Conservation (phyloP, 2,797 vertebrate genomes). For the Loris lydekkerianus region DNA sequence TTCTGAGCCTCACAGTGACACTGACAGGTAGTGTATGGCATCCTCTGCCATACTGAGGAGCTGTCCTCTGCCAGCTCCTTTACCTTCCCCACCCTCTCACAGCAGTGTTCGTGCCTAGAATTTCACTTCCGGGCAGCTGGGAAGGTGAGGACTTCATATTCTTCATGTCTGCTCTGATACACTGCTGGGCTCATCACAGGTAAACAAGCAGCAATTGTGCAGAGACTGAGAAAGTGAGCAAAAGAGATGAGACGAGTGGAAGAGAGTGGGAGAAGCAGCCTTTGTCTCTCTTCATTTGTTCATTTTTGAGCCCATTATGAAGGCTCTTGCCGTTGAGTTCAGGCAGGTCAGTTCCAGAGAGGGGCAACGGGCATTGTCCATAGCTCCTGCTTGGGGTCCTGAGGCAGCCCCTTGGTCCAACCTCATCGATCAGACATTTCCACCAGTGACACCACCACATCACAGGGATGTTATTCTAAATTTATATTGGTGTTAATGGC, state of each 20-base stretch:
- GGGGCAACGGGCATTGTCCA: no score
- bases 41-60: no score
- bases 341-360: background rate
- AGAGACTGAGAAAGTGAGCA: background rate
- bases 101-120: background rate
- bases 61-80: background rate
- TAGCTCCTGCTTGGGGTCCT: background rate
- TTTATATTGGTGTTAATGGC: constrained; percentile 16
- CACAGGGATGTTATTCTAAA: background rate
- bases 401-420: background rate
- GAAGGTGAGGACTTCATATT: background rate
- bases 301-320: background rate
- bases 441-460: background rate
- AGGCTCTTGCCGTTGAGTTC: background rate
- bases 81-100: background rate
- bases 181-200: background rate
- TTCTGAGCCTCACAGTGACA: background rate
- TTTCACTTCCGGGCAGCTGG: background rate
- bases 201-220: background rate
- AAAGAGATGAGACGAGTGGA: background rate
- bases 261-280: background rate
- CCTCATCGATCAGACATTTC: background rate
- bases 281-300: background rate
- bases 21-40: background rate
- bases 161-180: background rate